phyloP scores from a whole-genome alignment of 2,888 invertebrate genomes.

The Gortyna flavago region DNA sequence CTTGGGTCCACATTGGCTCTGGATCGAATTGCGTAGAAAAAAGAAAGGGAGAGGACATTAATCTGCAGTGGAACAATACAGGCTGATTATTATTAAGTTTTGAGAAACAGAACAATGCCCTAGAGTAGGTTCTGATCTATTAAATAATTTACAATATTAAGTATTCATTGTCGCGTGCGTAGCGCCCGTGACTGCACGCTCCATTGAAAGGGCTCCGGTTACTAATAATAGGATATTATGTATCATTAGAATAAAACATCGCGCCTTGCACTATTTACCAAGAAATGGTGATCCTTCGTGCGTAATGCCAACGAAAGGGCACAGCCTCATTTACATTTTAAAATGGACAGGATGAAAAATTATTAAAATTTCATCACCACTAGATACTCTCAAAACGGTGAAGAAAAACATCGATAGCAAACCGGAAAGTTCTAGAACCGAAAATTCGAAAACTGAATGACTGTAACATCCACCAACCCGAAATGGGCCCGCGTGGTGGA shows the following conservation, averaged over 20 bases:
- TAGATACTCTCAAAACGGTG: background rate
- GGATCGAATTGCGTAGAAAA: no score
- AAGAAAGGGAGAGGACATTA: no score
- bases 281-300: constrained; percentile 5
- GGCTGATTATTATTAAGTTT: background rate
- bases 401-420: background rate
- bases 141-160: constrained; percentile 42
- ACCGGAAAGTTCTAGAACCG: background rate
- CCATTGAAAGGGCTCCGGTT: constrained; percentile 42
- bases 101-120: constrained; percentile 8
- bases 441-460: background rate
- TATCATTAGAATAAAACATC: constrained; percentile 24
- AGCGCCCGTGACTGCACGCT: constrained; percentile 59
- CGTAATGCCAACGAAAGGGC: background rate
- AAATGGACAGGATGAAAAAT: background rate
- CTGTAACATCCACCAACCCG: background rate
- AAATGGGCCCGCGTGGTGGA: background rate
- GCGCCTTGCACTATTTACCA: constrained; percentile 9
- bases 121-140: constrained; percentile 28
- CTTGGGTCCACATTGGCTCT: no score
- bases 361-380: background rate
- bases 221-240: constrained; percentile 37
- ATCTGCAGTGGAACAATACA: no score
- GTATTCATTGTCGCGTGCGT: constrained; percentile 57
- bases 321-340: background rate